A percentile compares a stretch with the other conserved stretches of the same genome.
Evolutionary conservation across 2,797 vertebrate species (phyloP).

Genomic region (Pagetopsis macropterus): DNA sequence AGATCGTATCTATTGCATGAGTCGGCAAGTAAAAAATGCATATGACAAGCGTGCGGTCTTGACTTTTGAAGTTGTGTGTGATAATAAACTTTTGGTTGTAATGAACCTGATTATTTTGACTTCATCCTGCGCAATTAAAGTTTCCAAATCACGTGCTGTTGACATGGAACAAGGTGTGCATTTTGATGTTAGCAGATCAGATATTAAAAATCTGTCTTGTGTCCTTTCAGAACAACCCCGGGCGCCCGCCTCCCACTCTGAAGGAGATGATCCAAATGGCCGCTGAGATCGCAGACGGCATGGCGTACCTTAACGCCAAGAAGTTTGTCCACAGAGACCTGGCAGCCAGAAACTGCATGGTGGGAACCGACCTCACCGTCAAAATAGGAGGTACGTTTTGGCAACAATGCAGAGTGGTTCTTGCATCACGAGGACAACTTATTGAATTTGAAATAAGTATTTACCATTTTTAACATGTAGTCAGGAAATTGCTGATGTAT

Average conservation of each 20-base stretch:
- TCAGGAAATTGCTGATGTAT: background rate
- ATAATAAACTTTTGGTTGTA: background rate
- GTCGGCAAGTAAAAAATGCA: no score
- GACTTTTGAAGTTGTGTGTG: background rate
- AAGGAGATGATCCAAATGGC: conserved; percentile 98
- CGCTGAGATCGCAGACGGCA: conserved; percentile 95
- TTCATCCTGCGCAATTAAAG: background rate
- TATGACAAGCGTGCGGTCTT: no score
- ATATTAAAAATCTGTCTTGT: conserved; percentile 7
- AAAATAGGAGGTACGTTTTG: conserved; percentile 91
- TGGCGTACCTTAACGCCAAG: conserved; percentile 97
- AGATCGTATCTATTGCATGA: no score
- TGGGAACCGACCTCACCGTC: conserved; percentile 92
- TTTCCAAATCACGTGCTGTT: background rate
- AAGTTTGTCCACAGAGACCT: conserved; percentile 98
- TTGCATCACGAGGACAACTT: background rate
- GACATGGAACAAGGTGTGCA: background rate
- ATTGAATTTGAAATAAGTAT: background rate
- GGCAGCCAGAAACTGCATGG: conserved; percentile 98
- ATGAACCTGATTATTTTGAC: background rate
- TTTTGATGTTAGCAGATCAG: background rate
- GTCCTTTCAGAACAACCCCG: conserved; percentile 89
- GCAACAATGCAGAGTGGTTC: background rate
- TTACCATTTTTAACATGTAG: background rate
- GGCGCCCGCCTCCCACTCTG: conserved; percentile 90